Evolutionary conservation across 2,888 invertebrate genomes (phyloP).

Genomic region (Lysandra bellargus): DNA sequence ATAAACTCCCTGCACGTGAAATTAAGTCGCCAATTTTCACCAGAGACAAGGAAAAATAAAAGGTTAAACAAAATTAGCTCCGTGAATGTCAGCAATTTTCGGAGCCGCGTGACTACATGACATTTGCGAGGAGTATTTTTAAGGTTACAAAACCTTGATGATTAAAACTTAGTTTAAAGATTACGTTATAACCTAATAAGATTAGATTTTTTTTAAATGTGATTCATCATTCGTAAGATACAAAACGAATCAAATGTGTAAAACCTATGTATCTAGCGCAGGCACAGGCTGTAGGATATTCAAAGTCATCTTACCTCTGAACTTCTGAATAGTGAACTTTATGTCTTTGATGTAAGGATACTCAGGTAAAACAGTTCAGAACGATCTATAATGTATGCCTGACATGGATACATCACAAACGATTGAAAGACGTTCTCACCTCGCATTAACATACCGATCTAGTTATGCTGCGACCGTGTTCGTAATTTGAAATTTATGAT

Average conservation of each 20-base stretch:
- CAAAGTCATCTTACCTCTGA: too few species aligned
- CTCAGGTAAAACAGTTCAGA: neutral
- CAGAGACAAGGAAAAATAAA: constrained; percentile 13
- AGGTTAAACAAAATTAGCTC: constrained; percentile 11
- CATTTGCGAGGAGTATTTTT: constrained; percentile 1
- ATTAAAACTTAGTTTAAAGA: neutral
- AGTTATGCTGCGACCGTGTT: constrained; percentile 9
- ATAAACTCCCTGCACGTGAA: neutral
- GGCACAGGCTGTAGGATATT: neutral
- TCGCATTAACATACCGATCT: neutral
- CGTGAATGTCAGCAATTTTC: constrained; percentile 6
- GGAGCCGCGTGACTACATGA: neutral
- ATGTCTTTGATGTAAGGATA: neutral
- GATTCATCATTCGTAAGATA: neutral
- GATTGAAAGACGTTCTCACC: constrained; percentile 14
- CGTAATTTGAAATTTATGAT: constrained; percentile 7
- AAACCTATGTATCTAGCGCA: neutral
- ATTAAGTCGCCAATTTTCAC: neutral
- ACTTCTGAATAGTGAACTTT: neutral
- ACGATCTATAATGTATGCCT: neutral
- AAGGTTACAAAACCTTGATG: neutral
- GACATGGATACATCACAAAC: constrained; percentile 16
- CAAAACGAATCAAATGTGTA: neutral
- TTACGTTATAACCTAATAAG: too few species aligned
- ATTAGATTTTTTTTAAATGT: neutral